phyloP scores from a whole-genome alignment of 2,888 invertebrate species.

The Eupelmus urozonus region DNA sequence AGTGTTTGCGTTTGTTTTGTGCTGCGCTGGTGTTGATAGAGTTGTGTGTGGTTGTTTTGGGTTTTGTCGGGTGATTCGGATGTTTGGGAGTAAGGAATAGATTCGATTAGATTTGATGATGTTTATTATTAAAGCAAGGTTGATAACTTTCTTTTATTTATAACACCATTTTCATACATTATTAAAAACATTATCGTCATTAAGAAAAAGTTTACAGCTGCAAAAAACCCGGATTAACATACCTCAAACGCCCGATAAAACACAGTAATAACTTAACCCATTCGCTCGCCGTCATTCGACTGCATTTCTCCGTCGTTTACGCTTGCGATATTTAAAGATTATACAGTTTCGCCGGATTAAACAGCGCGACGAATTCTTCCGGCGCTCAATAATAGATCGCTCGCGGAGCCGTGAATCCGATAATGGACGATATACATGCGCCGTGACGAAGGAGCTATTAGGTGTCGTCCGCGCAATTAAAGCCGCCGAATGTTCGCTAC shows the following conservation, averaged over 20 bases:
- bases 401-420: neutral
- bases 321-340: slow-evolving; percentile 2
- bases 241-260: slow-evolving; percentile 6
- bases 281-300: neutral
- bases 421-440: slow-evolving; percentile 15
- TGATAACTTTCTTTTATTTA: too few relatives aligned
- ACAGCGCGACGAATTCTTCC: neutral
- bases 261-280: too few relatives aligned
- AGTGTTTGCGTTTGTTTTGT: neutral
- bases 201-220: too few relatives aligned
- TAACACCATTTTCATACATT: neutral
- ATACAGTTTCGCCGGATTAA: slow-evolving; percentile 1
- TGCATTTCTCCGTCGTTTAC: neutral
- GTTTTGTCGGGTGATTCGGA: neutral
- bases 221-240: neutral
- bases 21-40: neutral
- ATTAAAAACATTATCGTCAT: too few relatives aligned
- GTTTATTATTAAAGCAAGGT: too few relatives aligned
- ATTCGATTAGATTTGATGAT: too few relatives aligned
- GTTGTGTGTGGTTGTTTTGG: neutral
- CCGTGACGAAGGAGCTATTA: neutral
- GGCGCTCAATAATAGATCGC: neutral
- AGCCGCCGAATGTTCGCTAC: too few relatives aligned
- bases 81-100: too few relatives aligned
- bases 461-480: too few relatives aligned